Base-by-base conservation (phyloP, 2,888 invertebrate species). In the Acheta domesticus region DNA sequence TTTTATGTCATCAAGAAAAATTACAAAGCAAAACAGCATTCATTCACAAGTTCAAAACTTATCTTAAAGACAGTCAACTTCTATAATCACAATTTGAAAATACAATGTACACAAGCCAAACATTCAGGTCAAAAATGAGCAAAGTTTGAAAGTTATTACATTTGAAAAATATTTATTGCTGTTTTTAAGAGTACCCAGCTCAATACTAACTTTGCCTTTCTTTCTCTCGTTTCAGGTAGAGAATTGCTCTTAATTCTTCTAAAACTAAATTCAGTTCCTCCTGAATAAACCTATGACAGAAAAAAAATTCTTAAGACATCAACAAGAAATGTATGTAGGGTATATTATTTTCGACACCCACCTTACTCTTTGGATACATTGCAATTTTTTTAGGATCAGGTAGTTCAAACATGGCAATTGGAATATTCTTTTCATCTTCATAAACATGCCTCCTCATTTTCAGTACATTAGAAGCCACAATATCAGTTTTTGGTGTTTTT, bases 261-360 rank as follows among this genome's bases (percentile, higher is more conserved):
- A 94, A 91, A n/a, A 85, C 93, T 93, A 86, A 90, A 92, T 88
- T 95, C 95, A 82, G 89, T 89, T 82, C 91, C 90, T 83, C 90
- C 90, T 80, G 86, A 85, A 84, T 92, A 92, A 20, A 92, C 85
- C 84, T 85, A 49, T 74, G 80, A 80, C 75, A 80, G 12, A 73
- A 21, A 77, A 50, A 62, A 16, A 74, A 5, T 3, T 36, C 36
- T 36, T 36, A 36, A 36, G 5, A 36, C 36, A 36, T 36, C 36
- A 36, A 36, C 36, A 36, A 36, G 5, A 5, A 36, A 5, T 5
- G 36, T 5, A 36, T 36, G 5, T 1, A 36, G 36, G 36, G 5
- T 36, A 36, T 36, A 36, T 36, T 36, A 36, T 36, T 3, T 36
- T 36, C 1, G 36, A 36, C 36, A 36, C 36, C 79, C 77, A 90